Conservation (phyloP, 2,113 vertebrate species). For the Podilymbus podiceps region DNA sequence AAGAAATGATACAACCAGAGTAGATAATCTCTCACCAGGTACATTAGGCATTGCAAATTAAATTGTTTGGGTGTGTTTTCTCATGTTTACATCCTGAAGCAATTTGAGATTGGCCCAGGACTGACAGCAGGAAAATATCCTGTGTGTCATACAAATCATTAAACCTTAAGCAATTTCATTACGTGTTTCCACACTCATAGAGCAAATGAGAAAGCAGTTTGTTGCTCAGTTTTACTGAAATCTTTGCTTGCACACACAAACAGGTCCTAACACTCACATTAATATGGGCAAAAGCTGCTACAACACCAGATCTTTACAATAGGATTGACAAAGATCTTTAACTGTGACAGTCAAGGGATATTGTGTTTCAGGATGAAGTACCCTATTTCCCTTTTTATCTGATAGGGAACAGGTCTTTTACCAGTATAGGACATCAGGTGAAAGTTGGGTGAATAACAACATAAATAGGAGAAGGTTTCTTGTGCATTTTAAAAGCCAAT, state of each 20-base stretch:
- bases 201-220: constrained; percentile 40
- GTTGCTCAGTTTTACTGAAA: background rate
- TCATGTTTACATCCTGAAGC: constrained; percentile 12
- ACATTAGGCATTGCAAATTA: constrained; percentile 25
- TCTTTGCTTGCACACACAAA: background rate
- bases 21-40: constrained; percentile 41
- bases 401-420: background rate
- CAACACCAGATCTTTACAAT: background rate
- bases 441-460: background rate
- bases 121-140: constrained; percentile 39
- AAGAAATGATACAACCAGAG: background rate
- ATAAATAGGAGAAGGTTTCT: background rate
- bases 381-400: background rate
- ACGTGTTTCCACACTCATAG: background rate
- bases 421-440: no score
- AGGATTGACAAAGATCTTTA: background rate
- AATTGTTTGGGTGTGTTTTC: constrained; percentile 16
- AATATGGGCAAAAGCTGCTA: background rate
- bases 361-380: background rate
- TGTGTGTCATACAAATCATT: constrained; percentile 33
- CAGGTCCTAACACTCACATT: background rate
- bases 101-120: constrained; percentile 26
- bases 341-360: background rate
- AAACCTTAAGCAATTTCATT: constrained; percentile 55
- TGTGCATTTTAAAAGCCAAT: background rate